These are phyloP conservation scores for Chitala chitala DNA, from an alignment of 2,113 vertebrate species.

Conservation along the genomic window DNA sequence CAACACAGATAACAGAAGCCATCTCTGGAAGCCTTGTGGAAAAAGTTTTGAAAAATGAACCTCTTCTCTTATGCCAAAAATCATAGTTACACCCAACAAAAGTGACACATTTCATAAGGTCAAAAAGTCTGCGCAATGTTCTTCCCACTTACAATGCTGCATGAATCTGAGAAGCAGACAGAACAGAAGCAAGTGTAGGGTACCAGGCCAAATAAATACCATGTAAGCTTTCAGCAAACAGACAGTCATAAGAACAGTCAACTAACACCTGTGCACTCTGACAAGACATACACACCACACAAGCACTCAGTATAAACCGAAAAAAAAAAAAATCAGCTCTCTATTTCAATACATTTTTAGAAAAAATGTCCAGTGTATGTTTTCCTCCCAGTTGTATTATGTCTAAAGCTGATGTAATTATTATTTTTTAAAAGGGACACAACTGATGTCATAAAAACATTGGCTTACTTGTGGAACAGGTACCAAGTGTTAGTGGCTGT, in stretches of 20 bases:
- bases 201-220: background rate
- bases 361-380: background rate
- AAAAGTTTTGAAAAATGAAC: background rate
- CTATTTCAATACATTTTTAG: background rate
- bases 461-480: background rate
- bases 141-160: conserved; percentile 6
- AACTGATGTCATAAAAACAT: background rate
- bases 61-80: background rate
- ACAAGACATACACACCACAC: background rate
- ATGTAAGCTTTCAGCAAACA: background rate
- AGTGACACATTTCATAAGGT: conserved; percentile 7
- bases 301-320: background rate
- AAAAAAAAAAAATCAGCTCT: too few species aligned
- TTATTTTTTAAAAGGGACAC: background rate
- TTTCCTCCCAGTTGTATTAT: background rate
- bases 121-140: background rate
- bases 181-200: conserved; percentile 9
- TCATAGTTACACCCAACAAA: background rate
- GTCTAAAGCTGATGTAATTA: background rate
- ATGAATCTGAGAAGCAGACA: background rate
- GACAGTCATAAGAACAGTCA: background rate
- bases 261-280: background rate
- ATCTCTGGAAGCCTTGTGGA: background rate
- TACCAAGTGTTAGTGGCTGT: too few species aligned
- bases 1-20: background rate